Evolutionary conservation across 2,113 vertebrate species (phyloP).

Genomic region (Genyomyrus donnyi): DNA sequence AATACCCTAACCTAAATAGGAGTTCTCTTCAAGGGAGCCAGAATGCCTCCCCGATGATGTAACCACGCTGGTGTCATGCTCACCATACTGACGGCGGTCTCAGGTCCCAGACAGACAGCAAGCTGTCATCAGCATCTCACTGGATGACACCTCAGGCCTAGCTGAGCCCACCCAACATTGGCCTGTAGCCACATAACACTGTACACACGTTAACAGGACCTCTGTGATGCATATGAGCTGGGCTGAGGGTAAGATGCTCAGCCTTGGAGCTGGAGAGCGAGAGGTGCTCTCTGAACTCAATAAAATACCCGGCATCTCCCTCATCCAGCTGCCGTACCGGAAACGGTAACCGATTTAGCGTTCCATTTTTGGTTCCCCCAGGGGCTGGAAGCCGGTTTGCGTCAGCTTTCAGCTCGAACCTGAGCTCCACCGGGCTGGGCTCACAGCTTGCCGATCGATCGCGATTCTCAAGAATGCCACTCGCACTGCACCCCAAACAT

Average conservation of each 20-base stretch:
- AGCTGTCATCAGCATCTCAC: not conserved
- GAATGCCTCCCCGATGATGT: not conserved
- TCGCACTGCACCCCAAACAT: not conserved
- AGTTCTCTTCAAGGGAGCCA: not conserved
- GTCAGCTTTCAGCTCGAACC: not conserved
- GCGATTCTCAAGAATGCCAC: not conserved
- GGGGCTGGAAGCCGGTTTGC: not conserved
- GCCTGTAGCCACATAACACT: not conserved
- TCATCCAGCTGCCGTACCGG: not conserved
- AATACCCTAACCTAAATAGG: slow-evolving; percentile 4
- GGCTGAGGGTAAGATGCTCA: not conserved
- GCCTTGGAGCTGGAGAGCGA: not conserved
- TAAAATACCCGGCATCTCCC: not conserved
- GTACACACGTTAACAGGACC: not conserved
- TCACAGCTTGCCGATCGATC: not conserved
- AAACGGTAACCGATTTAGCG: not conserved
- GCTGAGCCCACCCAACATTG: not conserved
- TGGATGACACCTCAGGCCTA: not conserved
- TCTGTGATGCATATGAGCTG: not conserved
- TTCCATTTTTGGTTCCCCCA: slow-evolving; percentile 12
- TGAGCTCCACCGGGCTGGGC: not conserved
- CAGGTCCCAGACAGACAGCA: not conserved
- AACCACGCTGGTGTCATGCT: not conserved
- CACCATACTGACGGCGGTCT: not conserved
- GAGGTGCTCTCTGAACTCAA: not conserved